A percentile compares a stretch with the other conserved stretches of the same genome.
These are phyloP conservation scores for Osmoderma eremita DNA, from an alignment of 2,888 invertebrate species.

Conservation along the genomic window DNA sequence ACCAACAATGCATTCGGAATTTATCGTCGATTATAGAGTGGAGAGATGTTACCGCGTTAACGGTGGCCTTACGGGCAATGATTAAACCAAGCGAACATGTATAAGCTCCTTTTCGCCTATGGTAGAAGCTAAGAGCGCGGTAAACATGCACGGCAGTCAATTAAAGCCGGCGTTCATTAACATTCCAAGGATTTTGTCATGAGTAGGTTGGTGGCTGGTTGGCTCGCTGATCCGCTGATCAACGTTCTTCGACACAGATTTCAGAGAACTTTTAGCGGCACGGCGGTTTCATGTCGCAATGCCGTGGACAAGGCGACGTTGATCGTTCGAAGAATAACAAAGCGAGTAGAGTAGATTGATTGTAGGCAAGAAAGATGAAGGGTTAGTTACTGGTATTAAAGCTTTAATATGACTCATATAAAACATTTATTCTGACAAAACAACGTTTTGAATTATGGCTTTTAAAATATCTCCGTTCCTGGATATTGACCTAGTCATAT, in stretches of 20 bases:
- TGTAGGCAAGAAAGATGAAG: too few species aligned
- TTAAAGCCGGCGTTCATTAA: constrained; percentile 24
- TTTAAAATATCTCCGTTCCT: too few species aligned
- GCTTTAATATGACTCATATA: too few species aligned
- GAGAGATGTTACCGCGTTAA: background rate
- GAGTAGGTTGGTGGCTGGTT: constrained; percentile 9
- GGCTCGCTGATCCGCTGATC: constrained; percentile 22
- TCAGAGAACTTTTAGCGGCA: background rate
- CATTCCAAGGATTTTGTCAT: constrained; percentile 30
- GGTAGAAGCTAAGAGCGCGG: background rate
- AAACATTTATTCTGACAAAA: background rate
- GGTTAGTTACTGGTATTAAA: too few species aligned
- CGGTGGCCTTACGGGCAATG: constrained; percentile 11
- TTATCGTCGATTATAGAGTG: constrained; percentile 12
- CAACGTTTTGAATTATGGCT: background rate
- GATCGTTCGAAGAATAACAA: too few species aligned
- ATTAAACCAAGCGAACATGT: background rate
- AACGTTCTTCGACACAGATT: constrained; percentile 26
- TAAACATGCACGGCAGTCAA: constrained; percentile 6
- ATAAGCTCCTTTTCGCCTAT: constrained; percentile 4
- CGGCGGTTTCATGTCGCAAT: constrained; percentile 13
- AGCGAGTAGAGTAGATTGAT: too few species aligned
- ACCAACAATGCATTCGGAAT: constrained; percentile 10
- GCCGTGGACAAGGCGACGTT: background rate
- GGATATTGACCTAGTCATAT: too few species aligned